These are phyloP conservation scores for Hydractinia symbiolongicarpus DNA, from an alignment of 30 jellyfish, hydroid and myxozoan genomes.

Conservation along the genomic window DNA sequence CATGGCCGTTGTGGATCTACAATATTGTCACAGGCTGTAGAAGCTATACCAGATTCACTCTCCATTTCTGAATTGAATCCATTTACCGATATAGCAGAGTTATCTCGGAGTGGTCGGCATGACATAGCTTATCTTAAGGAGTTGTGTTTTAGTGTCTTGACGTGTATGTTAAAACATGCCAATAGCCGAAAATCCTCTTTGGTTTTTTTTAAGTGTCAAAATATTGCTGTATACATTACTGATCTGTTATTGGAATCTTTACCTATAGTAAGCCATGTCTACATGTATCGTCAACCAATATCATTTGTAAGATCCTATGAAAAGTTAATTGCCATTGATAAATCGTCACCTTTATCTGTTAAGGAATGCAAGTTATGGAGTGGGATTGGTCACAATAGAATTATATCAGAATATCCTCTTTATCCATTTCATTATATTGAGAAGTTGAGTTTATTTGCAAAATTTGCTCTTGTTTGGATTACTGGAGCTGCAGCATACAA, in stretches of 20 bases:
- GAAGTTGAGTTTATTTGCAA: background rate
- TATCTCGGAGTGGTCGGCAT: conserved; percentile 14
- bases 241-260: conserved; percentile 19
- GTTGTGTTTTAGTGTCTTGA: conserved; percentile 4
- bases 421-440: background rate
- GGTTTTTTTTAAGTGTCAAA: conserved; percentile 16
- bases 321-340: conserved; percentile 1
- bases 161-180: conserved; percentile 19
- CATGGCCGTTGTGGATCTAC: conserved; percentile 45
- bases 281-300: conserved; percentile 31
- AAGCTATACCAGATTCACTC: conserved; percentile 18
- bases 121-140: background rate
- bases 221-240: conserved; percentile 17
- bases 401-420: background rate
- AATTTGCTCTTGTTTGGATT: conserved; percentile 23
- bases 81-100: conserved; percentile 22
- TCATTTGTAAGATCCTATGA: conserved; percentile 22
- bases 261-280: conserved; percentile 18
- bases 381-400: conserved; percentile 20
- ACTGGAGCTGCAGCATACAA: conserved; percentile 20
- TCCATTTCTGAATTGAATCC: conserved; percentile 26
- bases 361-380: background rate
- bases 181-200: conserved; percentile 10
- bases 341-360: conserved; percentile 6
- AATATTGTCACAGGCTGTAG: conserved; percentile 5